Percentiles rank a stretch among this genome's conserved stretches.
Conservation (phyloP, 1,140 invertebrate species). For the Drosophila triauraria region DNA sequence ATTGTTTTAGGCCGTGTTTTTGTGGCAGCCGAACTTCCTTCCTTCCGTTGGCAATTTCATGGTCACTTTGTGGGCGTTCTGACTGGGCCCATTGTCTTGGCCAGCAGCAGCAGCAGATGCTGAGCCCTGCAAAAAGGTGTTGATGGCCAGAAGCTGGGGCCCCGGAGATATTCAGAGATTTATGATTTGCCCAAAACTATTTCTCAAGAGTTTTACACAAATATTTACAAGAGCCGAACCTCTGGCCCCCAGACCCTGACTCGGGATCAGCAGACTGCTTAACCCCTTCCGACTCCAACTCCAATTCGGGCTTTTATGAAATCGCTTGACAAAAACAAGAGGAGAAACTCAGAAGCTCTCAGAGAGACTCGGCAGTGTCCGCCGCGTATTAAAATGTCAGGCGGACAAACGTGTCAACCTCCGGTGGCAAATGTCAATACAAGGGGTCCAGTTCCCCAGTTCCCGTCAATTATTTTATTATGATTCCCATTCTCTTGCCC, state of each 20-base stretch:
- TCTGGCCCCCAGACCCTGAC: neutral
- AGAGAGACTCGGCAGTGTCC: slow-evolving; percentile 29
- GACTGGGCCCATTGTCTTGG: slow-evolving; percentile 64
- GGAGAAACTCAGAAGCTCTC: slow-evolving; percentile 38
- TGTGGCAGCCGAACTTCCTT: slow-evolving; percentile 78
- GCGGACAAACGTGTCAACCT: slow-evolving; percentile 33
- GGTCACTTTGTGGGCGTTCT: slow-evolving; percentile 79
- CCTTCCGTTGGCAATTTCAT: slow-evolving; percentile 80
- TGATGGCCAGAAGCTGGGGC: slow-evolving; percentile 1
- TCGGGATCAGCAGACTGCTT: neutral
- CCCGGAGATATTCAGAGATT: slow-evolving; percentile 27
- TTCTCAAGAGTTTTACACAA: slow-evolving; percentile 31
- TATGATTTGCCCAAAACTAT: slow-evolving; percentile 30
- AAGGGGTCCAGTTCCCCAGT: slow-evolving; percentile 48
- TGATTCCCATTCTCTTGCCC: slow-evolving; percentile 32
- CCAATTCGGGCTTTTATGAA: slow-evolving; percentile 28
- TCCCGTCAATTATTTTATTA: slow-evolving; percentile 72
- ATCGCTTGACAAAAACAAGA: slow-evolving; percentile 43
- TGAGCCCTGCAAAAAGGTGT: slow-evolving; percentile 30
- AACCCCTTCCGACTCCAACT: neutral
- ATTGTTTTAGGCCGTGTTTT: slow-evolving; percentile 81
- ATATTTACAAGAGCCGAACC: slow-evolving; percentile 37
- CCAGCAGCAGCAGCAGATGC: slow-evolving; percentile 46
- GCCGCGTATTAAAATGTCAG: slow-evolving; percentile 71
- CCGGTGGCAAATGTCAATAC: slow-evolving; percentile 71